phyloP scores from a whole-genome alignment of 1,140 invertebrate genomes.

The Papilio glaucus region DNA sequence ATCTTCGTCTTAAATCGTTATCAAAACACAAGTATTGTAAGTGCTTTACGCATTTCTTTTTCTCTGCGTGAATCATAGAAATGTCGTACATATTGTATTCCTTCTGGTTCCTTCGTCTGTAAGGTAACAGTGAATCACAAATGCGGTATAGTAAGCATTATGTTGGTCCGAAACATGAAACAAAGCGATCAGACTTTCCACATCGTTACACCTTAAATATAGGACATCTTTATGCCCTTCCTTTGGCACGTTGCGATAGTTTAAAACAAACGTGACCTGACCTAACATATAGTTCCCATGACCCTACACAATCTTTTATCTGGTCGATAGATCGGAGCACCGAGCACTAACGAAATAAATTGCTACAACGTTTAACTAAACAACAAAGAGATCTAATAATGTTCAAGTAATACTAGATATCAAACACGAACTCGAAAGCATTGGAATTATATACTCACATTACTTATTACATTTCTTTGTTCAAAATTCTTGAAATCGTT shows the following conservation, averaged over 20 bases:
- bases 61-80: constrained; percentile 4
- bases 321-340: constrained; percentile 33
- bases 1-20: neutral
- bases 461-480: constrained; percentile 29
- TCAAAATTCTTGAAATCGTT: constrained; percentile 31
- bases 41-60: constrained; percentile 2
- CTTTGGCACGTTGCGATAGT: constrained; percentile 24
- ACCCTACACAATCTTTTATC: constrained; percentile 40
- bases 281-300: constrained; percentile 41
- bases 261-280: constrained; percentile 32
- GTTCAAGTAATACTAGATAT: constrained; percentile 27
- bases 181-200: too few species aligned
- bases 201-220: too few species aligned
- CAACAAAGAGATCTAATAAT: constrained; percentile 39
- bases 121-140: neutral
- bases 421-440: constrained; percentile 25
- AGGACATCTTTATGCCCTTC: too few species aligned
- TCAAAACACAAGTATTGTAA: neutral
- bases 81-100: neutral
- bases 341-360: constrained; percentile 39
- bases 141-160: too few species aligned
- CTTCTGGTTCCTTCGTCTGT: constrained; percentile 4
- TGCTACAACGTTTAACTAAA: constrained; percentile 28
- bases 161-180: too few species aligned
- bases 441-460: constrained; percentile 3